Evolutionary conservation across 1,140 invertebrate genomes (phyloP).

Genomic region (Drosophila kurseongensis): DNA sequence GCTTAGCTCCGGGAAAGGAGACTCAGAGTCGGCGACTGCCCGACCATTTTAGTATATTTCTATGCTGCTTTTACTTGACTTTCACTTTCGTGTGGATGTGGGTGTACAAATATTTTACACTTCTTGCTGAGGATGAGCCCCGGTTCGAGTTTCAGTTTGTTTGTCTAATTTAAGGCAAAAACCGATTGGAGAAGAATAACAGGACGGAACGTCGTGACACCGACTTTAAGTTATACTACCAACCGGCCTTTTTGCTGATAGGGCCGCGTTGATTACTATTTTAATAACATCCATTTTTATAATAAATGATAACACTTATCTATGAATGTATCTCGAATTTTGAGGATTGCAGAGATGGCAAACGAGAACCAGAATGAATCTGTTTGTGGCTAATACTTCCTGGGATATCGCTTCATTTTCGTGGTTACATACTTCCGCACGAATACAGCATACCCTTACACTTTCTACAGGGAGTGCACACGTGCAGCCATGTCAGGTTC

Average conservation of each 20-base stretch:
- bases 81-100: constrained; percentile 48
- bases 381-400: too few relatives aligned
- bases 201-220: neutral
- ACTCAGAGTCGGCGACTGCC: constrained; percentile 6
- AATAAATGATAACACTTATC: too few relatives aligned
- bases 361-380: too few relatives aligned
- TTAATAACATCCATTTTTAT: too few relatives aligned
- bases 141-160: constrained; percentile 40
- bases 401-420: too few relatives aligned
- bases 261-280: too few relatives aligned
- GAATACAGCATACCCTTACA: neutral
- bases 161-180: constrained; percentile 71
- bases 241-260: too few relatives aligned
- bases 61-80: constrained; percentile 47
- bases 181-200: constrained; percentile 61
- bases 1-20: constrained; percentile 48
- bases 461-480: neutral
- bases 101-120: constrained; percentile 61
- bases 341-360: too few relatives aligned
- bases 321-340: too few relatives aligned
- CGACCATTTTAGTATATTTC: constrained; percentile 57
- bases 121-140: constrained; percentile 11
- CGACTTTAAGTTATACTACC: neutral
- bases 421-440: too few relatives aligned
- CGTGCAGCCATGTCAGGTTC: constrained; percentile 32